phyloP scores from a whole-genome alignment of 2,797 vertebrate species.

The Arremon brunneinucha region DNA sequence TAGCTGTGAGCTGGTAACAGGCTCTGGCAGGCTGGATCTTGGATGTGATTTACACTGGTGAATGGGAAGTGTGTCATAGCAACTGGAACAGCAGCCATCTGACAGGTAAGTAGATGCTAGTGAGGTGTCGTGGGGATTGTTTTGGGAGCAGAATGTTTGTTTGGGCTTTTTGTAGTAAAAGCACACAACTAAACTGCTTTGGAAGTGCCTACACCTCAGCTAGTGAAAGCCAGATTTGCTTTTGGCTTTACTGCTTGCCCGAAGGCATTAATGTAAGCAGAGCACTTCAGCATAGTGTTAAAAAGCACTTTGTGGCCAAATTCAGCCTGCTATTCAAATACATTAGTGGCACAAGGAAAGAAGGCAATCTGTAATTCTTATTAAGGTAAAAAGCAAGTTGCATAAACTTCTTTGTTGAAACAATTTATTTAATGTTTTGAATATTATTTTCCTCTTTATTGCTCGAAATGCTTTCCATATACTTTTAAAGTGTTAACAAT shows the following conservation, averaged over 20 bases:
- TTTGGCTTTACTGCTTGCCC: background rate
- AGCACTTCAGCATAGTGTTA: background rate
- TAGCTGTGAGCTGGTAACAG: background rate
- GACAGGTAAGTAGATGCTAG: background rate
- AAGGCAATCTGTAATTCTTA: background rate
- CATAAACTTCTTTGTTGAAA: background rate
- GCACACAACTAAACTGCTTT: background rate
- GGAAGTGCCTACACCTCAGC: background rate
- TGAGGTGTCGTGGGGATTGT: background rate
- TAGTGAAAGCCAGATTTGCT: background rate
- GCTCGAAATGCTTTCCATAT: background rate
- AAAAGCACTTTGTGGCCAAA: background rate
- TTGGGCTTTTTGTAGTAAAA: background rate
- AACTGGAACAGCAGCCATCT: background rate
- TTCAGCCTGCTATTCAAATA: background rate
- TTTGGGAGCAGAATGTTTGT: background rate
- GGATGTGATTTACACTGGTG: background rate
- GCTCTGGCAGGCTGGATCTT: background rate
- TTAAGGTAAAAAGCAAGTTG: background rate
- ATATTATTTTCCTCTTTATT: background rate
- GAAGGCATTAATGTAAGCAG: background rate
- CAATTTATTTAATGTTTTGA: background rate
- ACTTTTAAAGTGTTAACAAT: background rate
- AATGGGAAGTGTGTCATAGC: background rate
- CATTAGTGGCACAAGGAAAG: background rate